Evolutionary conservation across 2,888 invertebrate genomes (phyloP).

Genomic region (Pteria penguin): DNA sequence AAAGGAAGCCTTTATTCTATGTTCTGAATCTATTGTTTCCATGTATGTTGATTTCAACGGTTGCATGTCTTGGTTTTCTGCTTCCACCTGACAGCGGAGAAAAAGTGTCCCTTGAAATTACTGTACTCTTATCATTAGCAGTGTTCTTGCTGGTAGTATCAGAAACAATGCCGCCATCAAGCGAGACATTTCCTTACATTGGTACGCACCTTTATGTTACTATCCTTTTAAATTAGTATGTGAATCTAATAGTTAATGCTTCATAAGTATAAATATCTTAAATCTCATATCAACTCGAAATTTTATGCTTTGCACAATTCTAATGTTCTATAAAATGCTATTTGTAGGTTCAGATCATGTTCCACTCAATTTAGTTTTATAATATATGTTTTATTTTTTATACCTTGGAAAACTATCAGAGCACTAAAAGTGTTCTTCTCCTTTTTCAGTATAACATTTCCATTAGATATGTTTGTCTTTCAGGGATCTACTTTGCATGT

Average conservation of each 20-base stretch:
- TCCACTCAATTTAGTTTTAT: too few relatives aligned
- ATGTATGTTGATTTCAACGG: constrained; percentile 62
- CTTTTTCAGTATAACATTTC: too few relatives aligned
- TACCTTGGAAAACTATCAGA: too few relatives aligned
- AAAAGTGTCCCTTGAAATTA: constrained; percentile 72
- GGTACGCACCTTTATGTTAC: constrained; percentile 65
- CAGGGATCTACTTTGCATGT: constrained; percentile 60
- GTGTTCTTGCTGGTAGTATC: constrained; percentile 75
- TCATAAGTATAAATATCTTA: background rate
- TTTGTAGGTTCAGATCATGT: too few relatives aligned
- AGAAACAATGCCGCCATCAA: constrained; percentile 75
- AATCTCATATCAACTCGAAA: background rate
- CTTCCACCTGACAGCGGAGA: constrained; percentile 63
- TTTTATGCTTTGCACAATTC: too few relatives aligned
- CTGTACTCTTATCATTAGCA: constrained; percentile 75
- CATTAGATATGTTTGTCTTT: constrained; percentile 6
- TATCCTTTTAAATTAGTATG: too few relatives aligned
- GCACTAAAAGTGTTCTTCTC: too few relatives aligned
- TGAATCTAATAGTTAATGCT: background rate
- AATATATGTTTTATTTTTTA: too few relatives aligned
- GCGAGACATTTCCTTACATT: constrained; percentile 74
- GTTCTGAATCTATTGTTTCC: constrained; percentile 70
- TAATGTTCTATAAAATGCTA: too few relatives aligned
- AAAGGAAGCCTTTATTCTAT: constrained; percentile 67
- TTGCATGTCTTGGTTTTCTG: constrained; percentile 55